Evolutionary conservation across 2,888 invertebrate species (phyloP), one percentile per base, ranked within the genome.

Genomic region (Tenthredo notha): DNA sequence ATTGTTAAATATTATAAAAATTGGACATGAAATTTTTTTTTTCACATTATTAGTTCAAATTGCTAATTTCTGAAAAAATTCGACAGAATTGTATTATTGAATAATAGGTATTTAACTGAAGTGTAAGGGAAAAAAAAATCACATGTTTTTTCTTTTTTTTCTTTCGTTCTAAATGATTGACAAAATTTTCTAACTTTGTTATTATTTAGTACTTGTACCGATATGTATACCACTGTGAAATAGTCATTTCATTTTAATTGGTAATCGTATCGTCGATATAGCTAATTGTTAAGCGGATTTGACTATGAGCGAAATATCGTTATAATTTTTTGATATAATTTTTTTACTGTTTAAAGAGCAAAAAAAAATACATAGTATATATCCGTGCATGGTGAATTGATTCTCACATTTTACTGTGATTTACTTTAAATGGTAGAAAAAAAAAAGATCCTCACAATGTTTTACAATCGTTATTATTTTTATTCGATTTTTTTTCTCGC

Each of bases 391-490:
- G 37, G n/a, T n/a, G 21, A 37, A 61, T 61, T 37, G 25, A 40
- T 80, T 61, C 40, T 61, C 80, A 80, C 78, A 61, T 61, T 4
- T 78, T 18, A 6, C 78, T 78, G 58, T 61, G 78, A 78, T 78
- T 78, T 40, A 78, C 80, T 80, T 80, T n/a, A 61, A 58, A 40
- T 25, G 61, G 80, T 80, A n/a, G 54, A 61, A 80, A 33, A 54
- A 43, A 47, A 40, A n/a, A 61, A 61, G 25, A 33, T 33, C 33
- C 37, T 61, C 58, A n/a, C 12, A 61, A 61, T 58, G 12, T 37
- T 61, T 80, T 80, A 58, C 40, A 80, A 80, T 40, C 80, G 21
- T 80, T 80, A 61, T 77, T 77, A 50, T 77, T 77, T 43, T 40
- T 25, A 54, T 77, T 54, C n/a, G 7, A 50, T 77, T 7, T 50